Evolutionary conservation across 2,113 vertebrate species (phyloP), one percentile per base, ranked within the genome.

Genomic region (Peromyscus californicus): DNA sequence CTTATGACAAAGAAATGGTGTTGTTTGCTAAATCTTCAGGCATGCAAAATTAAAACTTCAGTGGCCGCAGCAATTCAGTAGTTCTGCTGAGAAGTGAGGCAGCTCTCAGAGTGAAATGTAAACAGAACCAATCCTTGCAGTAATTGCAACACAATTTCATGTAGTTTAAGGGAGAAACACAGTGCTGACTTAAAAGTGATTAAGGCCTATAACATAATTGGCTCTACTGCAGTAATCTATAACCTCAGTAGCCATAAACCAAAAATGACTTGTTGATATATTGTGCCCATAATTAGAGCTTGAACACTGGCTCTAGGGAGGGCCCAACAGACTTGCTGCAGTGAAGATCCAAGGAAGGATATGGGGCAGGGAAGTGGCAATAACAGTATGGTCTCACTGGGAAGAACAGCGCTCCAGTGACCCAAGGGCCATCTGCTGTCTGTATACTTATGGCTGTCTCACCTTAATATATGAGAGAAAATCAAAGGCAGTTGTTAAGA

Each of bases 41-140:
- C 82, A 92, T 97, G 97, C 97, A 96, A 98, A 98, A 98, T 87
- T 96, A 97, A 98, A 98, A 70, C 88, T 97, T 94, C 95, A 48
- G 88, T 97, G 96, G 96, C 59, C 91, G 84, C 95, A 91, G 95
- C 87, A 96, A 70, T 96, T 92, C 97, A 95, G 51, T 78, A 94
- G 65, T 92, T 92, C 97, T 97, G 96, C 94, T 96, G 89, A 98
- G 97, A 98, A 91, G 92, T 97, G 97, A 97, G 76, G 63, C 19
- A 19, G 87, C 80, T 45, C 89, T 67, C 57, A 74, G 9, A 84
- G 75, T 63, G n/a, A 89, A 95, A 85, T 96, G 83, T 72, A 90
- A 92, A 65, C 31, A 89, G 61, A 96, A 96, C 39, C 11, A 11
- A 85, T 96, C 42, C 33, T 93, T 93, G 31, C 26, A 22, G 76